These are phyloP conservation scores for Emydoidea blandingii DNA, from an alignment of 2,797 vertebrate genomes.

Conservation along the genomic window DNA sequence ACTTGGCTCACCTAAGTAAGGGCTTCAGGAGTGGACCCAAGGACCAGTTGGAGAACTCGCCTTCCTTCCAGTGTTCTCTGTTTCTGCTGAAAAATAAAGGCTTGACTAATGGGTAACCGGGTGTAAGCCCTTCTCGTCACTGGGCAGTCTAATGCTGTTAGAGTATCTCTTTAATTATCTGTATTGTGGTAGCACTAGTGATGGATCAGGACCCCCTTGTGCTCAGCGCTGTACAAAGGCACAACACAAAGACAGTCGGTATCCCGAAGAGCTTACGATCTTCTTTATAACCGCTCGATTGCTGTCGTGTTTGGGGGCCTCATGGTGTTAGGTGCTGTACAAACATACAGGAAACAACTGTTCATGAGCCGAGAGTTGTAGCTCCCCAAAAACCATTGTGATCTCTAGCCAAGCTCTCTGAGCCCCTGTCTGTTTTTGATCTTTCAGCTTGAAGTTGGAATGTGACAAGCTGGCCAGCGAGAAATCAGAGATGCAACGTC, in stretches of 20 bases:
- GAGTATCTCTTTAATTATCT: not conserved
- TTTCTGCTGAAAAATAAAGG: not conserved
- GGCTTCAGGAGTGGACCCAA: not conserved
- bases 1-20: not conserved
- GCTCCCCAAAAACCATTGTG: not conserved
- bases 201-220: not conserved
- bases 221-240: rapidly evolving
- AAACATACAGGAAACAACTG: slow-evolving; percentile 24
- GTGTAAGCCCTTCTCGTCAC: not conserved
- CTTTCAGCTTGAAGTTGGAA: slow-evolving; percentile 92
- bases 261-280: not conserved
- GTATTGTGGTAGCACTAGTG: not conserved
- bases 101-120: not conserved
- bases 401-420: not conserved
- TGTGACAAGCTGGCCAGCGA: slow-evolving; percentile 98
- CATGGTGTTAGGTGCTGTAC: not conserved
- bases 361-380: not conserved
- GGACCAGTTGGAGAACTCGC: not conserved
- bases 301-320: rapidly evolving
- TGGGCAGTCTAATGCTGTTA: not conserved
- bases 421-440: slow-evolving; percentile 56
- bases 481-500: slow-evolving; percentile 99
- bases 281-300: not conserved
- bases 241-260: no score
- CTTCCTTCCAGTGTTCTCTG: not conserved